A percentile compares a stretch with the other conserved stretches of the same genome.
Conservation (phyloP, 35 echinoderm and acorn worm species). For the Patiria miniata region DNA sequence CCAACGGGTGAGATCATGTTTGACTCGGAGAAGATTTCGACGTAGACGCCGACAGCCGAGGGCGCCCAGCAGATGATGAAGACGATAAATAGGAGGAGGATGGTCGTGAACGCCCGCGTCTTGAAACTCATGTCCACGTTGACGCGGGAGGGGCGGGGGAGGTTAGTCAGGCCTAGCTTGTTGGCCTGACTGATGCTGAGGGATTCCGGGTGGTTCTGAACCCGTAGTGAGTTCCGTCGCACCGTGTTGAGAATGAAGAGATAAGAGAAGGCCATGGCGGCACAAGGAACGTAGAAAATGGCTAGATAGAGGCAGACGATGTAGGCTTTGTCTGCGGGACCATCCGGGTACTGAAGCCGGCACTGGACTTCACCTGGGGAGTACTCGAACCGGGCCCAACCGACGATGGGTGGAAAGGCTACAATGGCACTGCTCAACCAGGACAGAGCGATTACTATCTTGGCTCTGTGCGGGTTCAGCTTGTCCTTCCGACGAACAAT, state of each 20-base stretch:
- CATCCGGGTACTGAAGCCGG: slow-evolving; percentile 26
- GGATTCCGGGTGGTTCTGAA: slow-evolving; percentile 93
- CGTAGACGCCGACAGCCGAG: slow-evolving; percentile 62
- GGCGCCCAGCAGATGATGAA: slow-evolving; percentile 97
- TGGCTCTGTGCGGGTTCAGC: slow-evolving; percentile 82
- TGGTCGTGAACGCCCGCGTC: slow-evolving; percentile 96
- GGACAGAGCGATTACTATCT: slow-evolving; percentile 79
- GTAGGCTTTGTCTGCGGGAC: slow-evolving; percentile 54
- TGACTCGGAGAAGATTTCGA: slow-evolving; percentile 32
- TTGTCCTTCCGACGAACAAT: slow-evolving; percentile 96
- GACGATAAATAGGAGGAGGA: slow-evolving; percentile 90
- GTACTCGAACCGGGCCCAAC: slow-evolving; percentile 55
- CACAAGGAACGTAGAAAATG: slow-evolving; percentile 82
- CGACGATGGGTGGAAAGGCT: slow-evolving; percentile 73
- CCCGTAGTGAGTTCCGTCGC: slow-evolving; percentile 77
- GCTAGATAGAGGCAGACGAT: slow-evolving; percentile 54
- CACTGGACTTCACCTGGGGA: slow-evolving; percentile 70
- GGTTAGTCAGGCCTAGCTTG: slow-evolving; percentile 81
- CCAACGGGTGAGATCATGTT: neutral
- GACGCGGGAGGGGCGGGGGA: slow-evolving; percentile 78
- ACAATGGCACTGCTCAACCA: slow-evolving; percentile 87
- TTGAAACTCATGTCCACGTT: slow-evolving; percentile 99
- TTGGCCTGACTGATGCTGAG: slow-evolving; percentile 96
- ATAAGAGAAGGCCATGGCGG: slow-evolving; percentile 88
- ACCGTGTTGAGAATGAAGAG: slow-evolving; percentile 96